Base-by-base conservation (phyloP, 1,140 invertebrate species). In the Mactra quadrangularis region DNA sequence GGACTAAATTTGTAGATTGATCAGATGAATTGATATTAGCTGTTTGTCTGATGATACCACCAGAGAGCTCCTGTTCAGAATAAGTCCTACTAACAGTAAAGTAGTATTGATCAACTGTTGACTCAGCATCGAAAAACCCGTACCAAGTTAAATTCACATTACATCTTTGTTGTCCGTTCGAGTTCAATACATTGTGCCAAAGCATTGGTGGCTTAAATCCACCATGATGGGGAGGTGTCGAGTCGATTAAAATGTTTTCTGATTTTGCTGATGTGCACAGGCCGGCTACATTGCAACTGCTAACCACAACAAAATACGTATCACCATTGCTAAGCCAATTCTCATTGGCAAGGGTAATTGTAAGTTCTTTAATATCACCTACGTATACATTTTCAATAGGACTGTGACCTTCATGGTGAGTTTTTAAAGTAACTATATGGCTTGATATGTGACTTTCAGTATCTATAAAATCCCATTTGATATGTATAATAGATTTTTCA, bases 251-350 rank as follows among this genome's bases (percentile, higher is more conserved):
- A 19, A 85, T 19, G n/a, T 31, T 31, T 1, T 75, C 64, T 22
- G 74, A 64, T 17, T 11, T 35, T 13, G 77, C 50, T 3, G 71
- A 57, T 22, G 71, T 27, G 38, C 84, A 85, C 3, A 85, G 78
- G 22, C 62, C 78, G 55, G 84, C 84, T 3, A 25, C 77, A 70
- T 82, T 85, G 45, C 84, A 85, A 29, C 64, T 59, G 13, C 57
- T 70, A 0, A 85, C 71, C 13, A 52, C n/a, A 22, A 62, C 52
- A 9, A 35, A 68, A 35, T 85, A 82, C 19, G 19, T 29, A 38
- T 85, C 77, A 1, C 84, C 84, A 55, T 52, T 68, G 17, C 25
- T 19, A 6, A 79, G 64, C 33, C 52, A 62, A 55, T 57, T 72
- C 15, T 45, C 27, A 15, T 47, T 38, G n/a, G 64, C 59, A 29